Evolutionary conservation across 53 echinoderm and acorn worm genomes (phyloP).

Genomic region (Zoroaster sp.): DNA sequence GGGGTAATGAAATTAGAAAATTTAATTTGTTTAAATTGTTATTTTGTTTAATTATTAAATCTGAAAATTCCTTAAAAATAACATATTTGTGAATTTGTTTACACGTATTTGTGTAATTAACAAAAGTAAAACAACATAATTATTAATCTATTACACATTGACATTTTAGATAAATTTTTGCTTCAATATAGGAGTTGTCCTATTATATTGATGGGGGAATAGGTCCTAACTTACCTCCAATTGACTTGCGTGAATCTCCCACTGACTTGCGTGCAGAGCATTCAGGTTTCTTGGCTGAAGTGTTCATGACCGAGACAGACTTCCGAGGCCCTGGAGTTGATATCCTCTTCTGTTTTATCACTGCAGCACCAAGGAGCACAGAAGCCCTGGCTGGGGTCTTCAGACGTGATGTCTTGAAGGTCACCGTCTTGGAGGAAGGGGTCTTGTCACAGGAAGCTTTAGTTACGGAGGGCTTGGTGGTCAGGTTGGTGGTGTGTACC

Average conservation of each 20-base stretch:
- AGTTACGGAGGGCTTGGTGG: no score
- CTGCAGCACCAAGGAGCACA: constrained; percentile 1
- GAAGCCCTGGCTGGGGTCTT: constrained; percentile 74
- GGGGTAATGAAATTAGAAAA: no score
- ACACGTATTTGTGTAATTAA: background rate
- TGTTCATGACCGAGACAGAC: constrained; percentile 62
- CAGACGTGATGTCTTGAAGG: constrained; percentile 78
- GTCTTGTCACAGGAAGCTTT: constrained; percentile 35
- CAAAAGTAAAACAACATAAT: background rate
- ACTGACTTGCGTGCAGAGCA: constrained; percentile 42
- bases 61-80: no score
- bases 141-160: no score
- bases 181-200: no score
- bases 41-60: background rate
- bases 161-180: no score
- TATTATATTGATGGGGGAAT: no score
- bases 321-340: constrained; percentile 78
- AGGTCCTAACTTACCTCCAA: constrained; percentile 66
- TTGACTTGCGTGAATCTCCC: constrained; percentile 57
- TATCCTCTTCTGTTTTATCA: constrained; percentile 42
- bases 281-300: constrained; percentile 31
- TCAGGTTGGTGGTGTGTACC: background rate
- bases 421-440: constrained; percentile 64
- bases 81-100: no score
- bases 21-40: no score